These are phyloP conservation scores for Glaucidium brasilianum DNA, from an alignment of 2,113 vertebrate genomes.

Conservation along the genomic window DNA sequence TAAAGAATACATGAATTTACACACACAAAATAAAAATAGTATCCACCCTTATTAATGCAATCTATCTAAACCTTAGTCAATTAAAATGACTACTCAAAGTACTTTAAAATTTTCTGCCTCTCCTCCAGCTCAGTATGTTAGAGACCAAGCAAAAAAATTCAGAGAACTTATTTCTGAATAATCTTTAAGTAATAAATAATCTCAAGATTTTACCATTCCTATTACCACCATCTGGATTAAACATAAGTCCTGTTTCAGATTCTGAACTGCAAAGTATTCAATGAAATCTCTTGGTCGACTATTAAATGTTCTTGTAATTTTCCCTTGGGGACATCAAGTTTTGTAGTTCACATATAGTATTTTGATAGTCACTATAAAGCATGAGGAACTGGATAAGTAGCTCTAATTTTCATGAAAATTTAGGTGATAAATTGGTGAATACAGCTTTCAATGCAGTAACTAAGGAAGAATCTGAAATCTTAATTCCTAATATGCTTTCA, in stretches of 20 bases:
- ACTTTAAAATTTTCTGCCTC: background rate
- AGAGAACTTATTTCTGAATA: background rate
- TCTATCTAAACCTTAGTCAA: background rate
- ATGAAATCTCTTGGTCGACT: background rate
- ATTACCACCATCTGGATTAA: background rate
- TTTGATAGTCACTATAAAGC: background rate
- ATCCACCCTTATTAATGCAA: background rate
- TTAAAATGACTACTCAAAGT: background rate
- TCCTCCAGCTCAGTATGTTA: background rate
- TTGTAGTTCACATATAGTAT: background rate
- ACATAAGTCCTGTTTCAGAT: background rate
- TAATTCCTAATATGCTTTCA: background rate
- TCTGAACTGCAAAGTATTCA: background rate
- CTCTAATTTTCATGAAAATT: background rate
- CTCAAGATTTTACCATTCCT: background rate
- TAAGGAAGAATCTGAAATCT: background rate
- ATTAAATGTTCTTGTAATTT: background rate
- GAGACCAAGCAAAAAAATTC: background rate
- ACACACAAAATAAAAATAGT: background rate
- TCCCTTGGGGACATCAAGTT: background rate
- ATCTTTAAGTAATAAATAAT: background rate
- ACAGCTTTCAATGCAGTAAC: background rate
- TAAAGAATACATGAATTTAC: background rate
- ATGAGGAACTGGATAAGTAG: background rate
- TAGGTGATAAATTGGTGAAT: background rate